phyloP scores from a whole-genome alignment of 2,888 invertebrate species.

The Drosophila melanosoma region DNA sequence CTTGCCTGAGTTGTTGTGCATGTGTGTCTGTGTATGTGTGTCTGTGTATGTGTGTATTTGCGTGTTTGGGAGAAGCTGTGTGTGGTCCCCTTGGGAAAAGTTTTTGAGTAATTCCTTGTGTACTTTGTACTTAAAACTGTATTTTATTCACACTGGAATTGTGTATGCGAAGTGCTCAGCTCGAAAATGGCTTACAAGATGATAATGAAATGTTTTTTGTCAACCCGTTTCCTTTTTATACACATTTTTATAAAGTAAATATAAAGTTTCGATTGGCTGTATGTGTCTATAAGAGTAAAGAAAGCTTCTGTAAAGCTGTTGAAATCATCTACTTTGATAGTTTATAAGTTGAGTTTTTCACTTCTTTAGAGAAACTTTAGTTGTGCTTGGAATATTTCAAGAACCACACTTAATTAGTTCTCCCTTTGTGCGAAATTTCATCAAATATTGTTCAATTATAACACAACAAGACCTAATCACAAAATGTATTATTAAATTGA shows the following conservation, averaged over 20 bases:
- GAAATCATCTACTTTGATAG: not conserved
- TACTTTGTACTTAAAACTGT: slow-evolving; percentile 19
- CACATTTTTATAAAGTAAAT: not conserved
- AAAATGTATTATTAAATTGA: not conserved
- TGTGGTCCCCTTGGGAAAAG: slow-evolving; percentile 16
- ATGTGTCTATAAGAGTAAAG: not conserved
- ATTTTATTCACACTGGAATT: slow-evolving; percentile 13
- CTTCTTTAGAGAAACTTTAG: not conserved
- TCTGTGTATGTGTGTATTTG: not conserved
- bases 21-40: not conserved
- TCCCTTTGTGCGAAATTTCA: not conserved
- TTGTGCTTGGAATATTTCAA: not conserved
- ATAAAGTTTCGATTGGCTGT: not conserved
- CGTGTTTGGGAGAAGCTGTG: not conserved
- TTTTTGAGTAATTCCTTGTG: slow-evolving; percentile 20
- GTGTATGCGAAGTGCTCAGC: not conserved
- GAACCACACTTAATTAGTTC: not conserved
- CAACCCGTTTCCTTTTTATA: not conserved
- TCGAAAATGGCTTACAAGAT: slow-evolving; percentile 9
- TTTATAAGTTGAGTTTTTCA: not conserved
- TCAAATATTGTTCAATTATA: not conserved
- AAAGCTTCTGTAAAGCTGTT: not conserved
- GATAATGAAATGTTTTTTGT: not conserved
- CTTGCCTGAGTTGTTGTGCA: slow-evolving; percentile 10
- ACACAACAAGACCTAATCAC: not conserved